Conservation (phyloP, 1,140 invertebrate genomes). For the Battus philenor region DNA sequence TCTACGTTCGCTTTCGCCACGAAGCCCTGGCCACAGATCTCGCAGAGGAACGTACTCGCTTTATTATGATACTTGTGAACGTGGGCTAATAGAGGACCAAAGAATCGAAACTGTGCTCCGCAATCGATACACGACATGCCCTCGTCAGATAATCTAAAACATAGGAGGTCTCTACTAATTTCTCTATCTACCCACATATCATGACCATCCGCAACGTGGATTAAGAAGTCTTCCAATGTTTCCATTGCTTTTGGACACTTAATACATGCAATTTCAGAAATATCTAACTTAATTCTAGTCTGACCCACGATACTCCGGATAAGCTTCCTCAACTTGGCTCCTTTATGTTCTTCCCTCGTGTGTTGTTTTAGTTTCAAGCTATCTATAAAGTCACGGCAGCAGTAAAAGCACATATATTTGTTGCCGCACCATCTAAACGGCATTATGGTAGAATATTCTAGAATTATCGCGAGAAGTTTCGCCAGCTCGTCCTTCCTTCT, state of each 20-base stretch:
- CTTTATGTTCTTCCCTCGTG: conserved; percentile 18
- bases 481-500: conserved; percentile 23
- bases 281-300: conserved; percentile 27
- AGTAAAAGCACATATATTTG: conserved; percentile 53
- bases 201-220: conserved; percentile 25
- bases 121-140: conserved; percentile 34
- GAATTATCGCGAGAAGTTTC: conserved; percentile 22
- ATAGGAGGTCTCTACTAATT: conserved; percentile 22
- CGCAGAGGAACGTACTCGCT: conserved; percentile 28
- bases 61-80: conserved; percentile 35
- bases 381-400: conserved; percentile 35
- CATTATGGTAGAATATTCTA: conserved; percentile 42
- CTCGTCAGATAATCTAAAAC: conserved; percentile 30
- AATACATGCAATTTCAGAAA: conserved; percentile 31
- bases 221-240: conserved; percentile 27
- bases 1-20: conserved; percentile 25
- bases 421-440: conserved; percentile 46
- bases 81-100: conserved; percentile 30
- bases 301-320: conserved; percentile 7
- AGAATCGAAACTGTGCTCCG: conserved; percentile 27
- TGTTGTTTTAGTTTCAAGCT: conserved; percentile 15
- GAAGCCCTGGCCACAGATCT: conserved; percentile 43
- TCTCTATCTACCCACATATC: conserved; percentile 22
- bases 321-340: conserved; percentile 18
- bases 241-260: conserved; percentile 20